Evolutionary conservation across 2,888 invertebrate species (phyloP), one percentile per base, ranked within the genome.

Genomic region (Drosophila fungiperda): DNA sequence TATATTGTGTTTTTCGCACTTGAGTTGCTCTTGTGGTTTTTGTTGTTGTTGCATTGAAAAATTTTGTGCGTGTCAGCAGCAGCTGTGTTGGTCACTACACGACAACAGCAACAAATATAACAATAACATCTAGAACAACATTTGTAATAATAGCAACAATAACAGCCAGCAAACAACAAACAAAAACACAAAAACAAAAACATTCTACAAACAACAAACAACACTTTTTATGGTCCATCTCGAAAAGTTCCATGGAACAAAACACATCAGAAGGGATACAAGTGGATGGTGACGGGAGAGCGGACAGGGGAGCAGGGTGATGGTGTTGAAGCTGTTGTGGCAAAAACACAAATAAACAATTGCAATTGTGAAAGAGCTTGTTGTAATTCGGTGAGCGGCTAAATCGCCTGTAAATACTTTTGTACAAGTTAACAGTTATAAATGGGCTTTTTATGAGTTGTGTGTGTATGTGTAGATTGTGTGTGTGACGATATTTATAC

Each of bases 351-450:
- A 86, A 88, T 83, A 83, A 85, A 83, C 83, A 90, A 86, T 86
- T 89, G 85, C 76, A 85, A 84, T 87, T 89, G 82, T 81, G 64
- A 45, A 45, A 15, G 45, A 60, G 65, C 66, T 82, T 80, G 81
- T 65, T 87, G 89, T 89, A 85, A 85, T 89, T 84, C 80, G 80
- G 68, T 74, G 84, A 87, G 80, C 85, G 85, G 85, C 84, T 87
- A 89, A 85, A 85, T 85, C 85, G 89, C 82, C 85, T 89, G 85
- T 86, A 86, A 86, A 86, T 86, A 86, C 89, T 86, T 86, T 86
- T 84, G 78, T 85, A 82, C 89, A 85, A 89, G 85, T 89, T 86
- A 86, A 86, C 85, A 82, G 89, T 87, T 87, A 89, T 89, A 87
- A 86, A 89, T 86, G 85, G 89, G 80, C 80, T 72, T 89, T 87